phyloP scores from a whole-genome alignment of 2,888 invertebrate genomes.

The Bimastos eiseni region DNA sequence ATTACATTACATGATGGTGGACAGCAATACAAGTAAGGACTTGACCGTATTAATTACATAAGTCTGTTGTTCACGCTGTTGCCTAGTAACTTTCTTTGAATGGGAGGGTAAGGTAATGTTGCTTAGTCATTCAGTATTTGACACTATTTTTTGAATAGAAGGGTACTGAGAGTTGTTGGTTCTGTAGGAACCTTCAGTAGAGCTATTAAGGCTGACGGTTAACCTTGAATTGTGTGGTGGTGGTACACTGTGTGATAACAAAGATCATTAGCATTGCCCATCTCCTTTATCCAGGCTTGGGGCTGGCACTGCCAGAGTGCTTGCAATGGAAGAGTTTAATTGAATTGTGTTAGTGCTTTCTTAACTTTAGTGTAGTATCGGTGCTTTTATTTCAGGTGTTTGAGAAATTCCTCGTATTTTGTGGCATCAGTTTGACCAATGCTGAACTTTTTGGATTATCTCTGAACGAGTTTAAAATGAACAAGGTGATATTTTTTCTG shows the following conservation, averaged over 20 bases:
- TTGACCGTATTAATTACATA: not conserved
- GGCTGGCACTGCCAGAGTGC: too few relatives aligned
- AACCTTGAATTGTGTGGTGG: too few relatives aligned
- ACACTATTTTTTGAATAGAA: not conserved
- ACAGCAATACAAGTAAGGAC: not conserved
- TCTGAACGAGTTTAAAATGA: constrained; percentile 15
- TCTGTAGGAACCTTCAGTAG: not conserved
- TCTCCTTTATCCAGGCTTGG: too few relatives aligned
- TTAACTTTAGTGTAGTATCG: not conserved
- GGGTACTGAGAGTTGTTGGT: not conserved
- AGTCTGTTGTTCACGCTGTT: not conserved
- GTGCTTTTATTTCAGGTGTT: constrained; percentile 19
- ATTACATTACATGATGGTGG: too few relatives aligned
- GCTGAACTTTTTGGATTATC: constrained; percentile 5
- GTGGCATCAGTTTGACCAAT: constrained; percentile 24
- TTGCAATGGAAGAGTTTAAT: too few relatives aligned
- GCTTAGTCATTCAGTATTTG: not conserved
- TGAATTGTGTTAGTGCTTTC: not conserved
- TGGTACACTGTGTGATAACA: too few relatives aligned
- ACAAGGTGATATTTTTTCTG: constrained; percentile 14
- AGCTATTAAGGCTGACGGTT: not conserved
- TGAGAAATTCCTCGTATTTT: constrained; percentile 17
- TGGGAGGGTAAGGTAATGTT: not conserved
- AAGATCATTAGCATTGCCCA: too few relatives aligned
- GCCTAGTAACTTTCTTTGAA: not conserved